Evolutionary conservation across 2,113 vertebrate genomes (phyloP), one percentile per base, ranked within the genome.

Genomic region (Dipodomys merriami): DNA sequence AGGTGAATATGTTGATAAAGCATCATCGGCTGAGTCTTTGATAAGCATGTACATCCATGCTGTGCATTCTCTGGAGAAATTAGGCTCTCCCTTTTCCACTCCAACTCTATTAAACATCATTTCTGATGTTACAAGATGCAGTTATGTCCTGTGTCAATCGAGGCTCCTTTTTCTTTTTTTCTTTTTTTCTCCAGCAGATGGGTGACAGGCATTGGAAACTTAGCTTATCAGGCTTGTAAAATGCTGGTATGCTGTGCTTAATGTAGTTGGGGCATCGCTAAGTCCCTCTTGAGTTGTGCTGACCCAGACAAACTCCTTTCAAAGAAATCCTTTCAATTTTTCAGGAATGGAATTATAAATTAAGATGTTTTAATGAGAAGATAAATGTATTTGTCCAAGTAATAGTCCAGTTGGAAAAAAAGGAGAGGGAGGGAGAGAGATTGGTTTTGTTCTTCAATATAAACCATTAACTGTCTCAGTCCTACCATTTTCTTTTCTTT

Each of bases 1-100:
- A 98, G 97, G 98, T 98, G 97, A 97, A 91, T 97, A 57, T 93
- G 92, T 97, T 97, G 97, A 97, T 97, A 98, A 98, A 96, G 93
- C 95, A 95, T 97, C 97, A 96, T 95, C 96, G 97, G 96, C 95
- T 97, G 95, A 68, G 95, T 96, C 97, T 96, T 96, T 93, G 96
- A 97, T 97, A 98, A 98, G 97, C 97, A 93, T 83, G 83, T 96
- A 46, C 94, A 64, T 92, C 96, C 91, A 23, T 85, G 91, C 95
- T 74, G 74, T 78, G 68, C 65, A 27, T 97, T 97, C 95, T 96
- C 96, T 96, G 88, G 94, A 97, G 97, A 97, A 98, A 97, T 97
- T 95, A 94, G 92, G 84, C 88, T 88, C 90, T 95, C 68, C 85
- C 97, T 96, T 95, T 92, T 88, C 76, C 62, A 68, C 65, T 95